A percentile compares a stretch with the other conserved stretches of the same genome.
Evolutionary conservation across 1,140 invertebrate species (phyloP).

Genomic region (Ceratina calcarata): DNA sequence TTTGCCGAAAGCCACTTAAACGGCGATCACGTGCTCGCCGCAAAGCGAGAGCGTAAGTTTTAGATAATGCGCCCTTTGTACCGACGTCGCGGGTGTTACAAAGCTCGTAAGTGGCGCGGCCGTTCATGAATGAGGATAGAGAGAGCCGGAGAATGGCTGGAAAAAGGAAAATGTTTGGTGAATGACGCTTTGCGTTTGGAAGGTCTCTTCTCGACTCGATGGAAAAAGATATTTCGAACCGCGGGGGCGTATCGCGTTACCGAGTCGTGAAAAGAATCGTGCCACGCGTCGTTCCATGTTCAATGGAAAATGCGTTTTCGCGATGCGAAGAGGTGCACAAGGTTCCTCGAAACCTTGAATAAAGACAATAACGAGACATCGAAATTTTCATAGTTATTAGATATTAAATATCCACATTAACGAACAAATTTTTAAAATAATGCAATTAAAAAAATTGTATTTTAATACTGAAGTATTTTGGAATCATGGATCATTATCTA

Average conservation of each 20-base stretch:
- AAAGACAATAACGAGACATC: neutral
- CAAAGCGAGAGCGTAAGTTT: slow-evolving; percentile 36
- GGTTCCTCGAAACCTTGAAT: slow-evolving; percentile 16
- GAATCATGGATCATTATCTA: no score
- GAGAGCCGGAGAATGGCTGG: neutral
- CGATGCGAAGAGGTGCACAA: slow-evolving; percentile 1
- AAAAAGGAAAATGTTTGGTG: neutral
- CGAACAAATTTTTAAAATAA: no score
- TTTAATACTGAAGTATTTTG: no score
- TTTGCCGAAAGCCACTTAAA: slow-evolving; percentile 40
- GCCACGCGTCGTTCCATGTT: slow-evolving; percentile 24
- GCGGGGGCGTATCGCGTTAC: neutral
- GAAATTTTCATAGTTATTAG: no score
- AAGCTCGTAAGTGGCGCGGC: slow-evolving; percentile 11
- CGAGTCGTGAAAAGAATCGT: slow-evolving; percentile 21
- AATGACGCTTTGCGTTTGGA: slow-evolving; percentile 8
- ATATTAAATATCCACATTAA: no score
- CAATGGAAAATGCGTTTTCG: slow-evolving; percentile 24
- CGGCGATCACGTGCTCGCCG: slow-evolving; percentile 28
- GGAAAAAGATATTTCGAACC: neutral
- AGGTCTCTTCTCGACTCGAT: neutral
- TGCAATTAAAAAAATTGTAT: no score
- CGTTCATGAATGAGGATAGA: slow-evolving; percentile 11
- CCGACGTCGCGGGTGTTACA: neutral
- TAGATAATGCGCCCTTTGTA: slow-evolving; percentile 41